Base-by-base conservation (phyloP, 1,140 invertebrate species). In the Drosophila sucinea region DNA sequence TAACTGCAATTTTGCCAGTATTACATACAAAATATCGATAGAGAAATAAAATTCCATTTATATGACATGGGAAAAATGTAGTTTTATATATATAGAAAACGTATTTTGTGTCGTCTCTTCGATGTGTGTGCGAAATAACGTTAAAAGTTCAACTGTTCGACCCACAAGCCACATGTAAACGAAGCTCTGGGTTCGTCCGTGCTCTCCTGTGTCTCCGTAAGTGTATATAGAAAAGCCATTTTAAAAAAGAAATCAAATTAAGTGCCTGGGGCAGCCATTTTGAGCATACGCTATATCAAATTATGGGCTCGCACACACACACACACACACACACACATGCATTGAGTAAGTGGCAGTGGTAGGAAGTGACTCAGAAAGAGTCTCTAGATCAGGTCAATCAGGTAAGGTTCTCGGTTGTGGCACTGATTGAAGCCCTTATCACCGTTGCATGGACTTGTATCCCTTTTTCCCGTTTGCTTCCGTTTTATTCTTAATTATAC, bases 221-320 rank as follows among this genome's bases (percentile, higher is more conserved):
- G 33, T 56, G 38, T 77, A 55, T 71, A 54, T 41, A 60, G 62
- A 63, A 84, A 77, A 80, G 73, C 69, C 70, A 84, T 84, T 84
- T 85, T 66, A 69, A 64, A 57, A 70, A 84, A 80, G 81, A 84
- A 84, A 84, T 84, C 73, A 85, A 80, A 80, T 85, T 85, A 85
- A 85, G 73, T 81, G 69, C 81, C 76, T 25, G 64, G 70, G 61
- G 75, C 71, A 63, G 76, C 61, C 81, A 80, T 77, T 80, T 73
- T 60, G 62, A 73, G 77, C 81, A 80, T 77, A 80, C 76, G 81
- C 66, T 67, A 77, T 84, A 84, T 70, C 64, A 74, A 84, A 84
- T 84, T 72, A 76, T 81, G 75, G 66, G 29, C 25, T 17, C 68
- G 41, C 54, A 61, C 61, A 54, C 44, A 70, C 38, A 54, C 55